A percentile compares a stretch with the other conserved stretches of the same genome.
phyloP scores from a whole-genome alignment of 1,140 invertebrate genomes.

The Brachionus rubens region DNA sequence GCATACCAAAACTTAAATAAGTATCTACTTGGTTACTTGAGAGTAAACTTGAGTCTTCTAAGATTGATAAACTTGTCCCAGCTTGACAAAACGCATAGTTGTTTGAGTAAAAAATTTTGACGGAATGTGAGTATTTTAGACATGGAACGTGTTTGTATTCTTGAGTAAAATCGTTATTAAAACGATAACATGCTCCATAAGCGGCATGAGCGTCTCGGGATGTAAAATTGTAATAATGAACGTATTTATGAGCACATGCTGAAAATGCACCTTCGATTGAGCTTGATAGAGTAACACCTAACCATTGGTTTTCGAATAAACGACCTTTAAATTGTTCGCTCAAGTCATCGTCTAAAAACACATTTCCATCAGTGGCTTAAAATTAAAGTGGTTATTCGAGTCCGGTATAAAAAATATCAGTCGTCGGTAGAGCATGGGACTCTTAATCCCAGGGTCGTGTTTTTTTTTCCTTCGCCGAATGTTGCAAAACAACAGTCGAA shows the following conservation, averaged over 20 bases:
- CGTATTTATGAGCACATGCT: constrained; percentile 40
- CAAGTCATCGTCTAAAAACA: neutral
- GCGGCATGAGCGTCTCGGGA: constrained; percentile 22
- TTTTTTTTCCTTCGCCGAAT: too few relatives aligned
- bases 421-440: too few relatives aligned
- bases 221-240: constrained; percentile 43
- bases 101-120: constrained; percentile 28
- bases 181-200: constrained; percentile 41
- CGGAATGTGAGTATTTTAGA: constrained; percentile 17
- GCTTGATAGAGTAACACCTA: constrained; percentile 18
- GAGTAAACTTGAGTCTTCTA: constrained; percentile 20
- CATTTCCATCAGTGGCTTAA: neutral
- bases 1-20: constrained; percentile 37
- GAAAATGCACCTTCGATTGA: neutral
- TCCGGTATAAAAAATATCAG: too few relatives aligned
- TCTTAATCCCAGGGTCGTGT: too few relatives aligned
- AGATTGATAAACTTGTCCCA: constrained; percentile 9
- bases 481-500: too few relatives aligned
- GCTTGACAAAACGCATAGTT: constrained; percentile 45
- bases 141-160: constrained; percentile 42
- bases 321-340: constrained; percentile 33
- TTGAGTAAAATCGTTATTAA: constrained; percentile 25
- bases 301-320: constrained; percentile 37
- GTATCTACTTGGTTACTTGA: constrained; percentile 1
- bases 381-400: too few relatives aligned